Conservation (phyloP, 2,113 vertebrate genomes). For the Pseudonaja textilis region DNA sequence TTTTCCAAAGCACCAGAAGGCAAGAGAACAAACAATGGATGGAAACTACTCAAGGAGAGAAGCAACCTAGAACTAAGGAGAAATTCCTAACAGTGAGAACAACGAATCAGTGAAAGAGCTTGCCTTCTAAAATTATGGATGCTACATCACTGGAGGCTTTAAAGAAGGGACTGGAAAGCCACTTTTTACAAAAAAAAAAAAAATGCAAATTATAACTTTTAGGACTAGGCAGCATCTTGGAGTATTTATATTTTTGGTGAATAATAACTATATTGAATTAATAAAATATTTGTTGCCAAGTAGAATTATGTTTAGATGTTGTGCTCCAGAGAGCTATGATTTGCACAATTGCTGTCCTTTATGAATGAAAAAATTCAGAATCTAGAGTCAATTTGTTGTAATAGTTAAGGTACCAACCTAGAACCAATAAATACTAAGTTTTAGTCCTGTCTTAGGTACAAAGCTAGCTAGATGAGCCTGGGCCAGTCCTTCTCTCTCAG, state of each 20-base stretch:
- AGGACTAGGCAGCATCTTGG: not conserved
- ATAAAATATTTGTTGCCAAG: not conserved
- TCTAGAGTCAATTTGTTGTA: not conserved
- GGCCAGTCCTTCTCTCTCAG: not conserved
- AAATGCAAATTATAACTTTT: not conserved
- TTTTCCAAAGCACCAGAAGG: not conserved
- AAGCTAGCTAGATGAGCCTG: not conserved
- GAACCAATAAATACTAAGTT: not conserved
- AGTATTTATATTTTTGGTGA: not conserved
- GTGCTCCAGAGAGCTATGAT: not conserved
- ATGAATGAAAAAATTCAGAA: not conserved
- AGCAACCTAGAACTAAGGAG: not conserved
- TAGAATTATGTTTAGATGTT: not conserved
- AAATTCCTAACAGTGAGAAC: not conserved
- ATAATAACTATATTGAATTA: not conserved
- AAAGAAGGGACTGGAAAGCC: not conserved
- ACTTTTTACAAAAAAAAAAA: too few species aligned
- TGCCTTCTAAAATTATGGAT: not conserved
- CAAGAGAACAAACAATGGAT: not conserved
- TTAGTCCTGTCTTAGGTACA: not conserved
- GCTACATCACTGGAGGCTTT: not conserved
- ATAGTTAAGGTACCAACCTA: not conserved
- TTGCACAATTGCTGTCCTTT: not conserved
- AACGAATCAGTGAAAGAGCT: not conserved
- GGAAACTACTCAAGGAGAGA: not conserved